These are phyloP conservation scores for Aphodius sticticus DNA, from an alignment of 2,888 invertebrate genomes.

Conservation along the genomic window DNA sequence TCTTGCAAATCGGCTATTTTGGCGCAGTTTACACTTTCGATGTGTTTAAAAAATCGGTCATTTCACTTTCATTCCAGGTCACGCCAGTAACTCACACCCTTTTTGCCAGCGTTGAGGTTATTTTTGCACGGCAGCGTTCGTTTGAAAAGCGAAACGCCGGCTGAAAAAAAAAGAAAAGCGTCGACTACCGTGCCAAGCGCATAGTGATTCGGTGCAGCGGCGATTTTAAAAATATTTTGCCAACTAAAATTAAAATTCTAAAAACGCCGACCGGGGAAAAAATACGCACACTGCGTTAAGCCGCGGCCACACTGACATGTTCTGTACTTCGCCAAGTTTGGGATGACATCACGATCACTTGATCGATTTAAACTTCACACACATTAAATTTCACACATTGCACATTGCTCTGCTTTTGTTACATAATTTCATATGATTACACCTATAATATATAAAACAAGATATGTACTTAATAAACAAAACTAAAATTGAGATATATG, in stretches of 20 bases:
- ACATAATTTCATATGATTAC: too few relatives aligned
- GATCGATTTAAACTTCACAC: too few relatives aligned
- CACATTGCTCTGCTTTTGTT: too few relatives aligned
- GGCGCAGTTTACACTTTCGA: background rate
- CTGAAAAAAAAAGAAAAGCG: background rate
- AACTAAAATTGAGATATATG: too few relatives aligned
- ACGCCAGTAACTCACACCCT: background rate
- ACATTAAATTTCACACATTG: too few relatives aligned
- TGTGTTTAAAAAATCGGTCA: conserved; percentile 4
- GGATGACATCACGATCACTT: too few relatives aligned
- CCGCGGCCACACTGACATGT: background rate
- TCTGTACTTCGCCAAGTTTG: background rate
- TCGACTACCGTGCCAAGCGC: background rate
- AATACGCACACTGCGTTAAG: background rate
- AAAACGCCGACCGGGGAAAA: background rate
- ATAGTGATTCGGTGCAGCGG: background rate
- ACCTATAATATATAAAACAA: too few relatives aligned
- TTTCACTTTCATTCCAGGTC: conserved; percentile 4
- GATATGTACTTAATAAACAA: too few relatives aligned
- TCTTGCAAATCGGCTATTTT: background rate
- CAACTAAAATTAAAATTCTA: conserved; percentile 4
- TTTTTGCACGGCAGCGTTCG: background rate
- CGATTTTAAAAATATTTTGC: background rate
- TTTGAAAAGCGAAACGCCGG: background rate
- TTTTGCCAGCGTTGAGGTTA: background rate